Base-by-base conservation (phyloP, 2,113 vertebrate genomes). In the Hyaena hyaena region DNA sequence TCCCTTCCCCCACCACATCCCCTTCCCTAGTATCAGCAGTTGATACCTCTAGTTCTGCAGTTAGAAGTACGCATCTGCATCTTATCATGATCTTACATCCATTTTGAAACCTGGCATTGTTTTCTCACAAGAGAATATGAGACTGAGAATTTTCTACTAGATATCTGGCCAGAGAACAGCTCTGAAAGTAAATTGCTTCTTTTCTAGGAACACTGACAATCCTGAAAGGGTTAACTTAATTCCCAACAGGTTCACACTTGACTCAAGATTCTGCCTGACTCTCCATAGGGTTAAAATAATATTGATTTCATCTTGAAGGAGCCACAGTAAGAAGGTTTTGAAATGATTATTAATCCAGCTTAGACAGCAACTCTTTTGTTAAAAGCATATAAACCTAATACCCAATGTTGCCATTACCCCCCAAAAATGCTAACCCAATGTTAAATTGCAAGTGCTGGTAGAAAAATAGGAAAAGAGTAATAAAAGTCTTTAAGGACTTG, bases 401-500 rank as follows among this genome's bases (percentile, higher is more conserved):
- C 5, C 2, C 26, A 61, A 7, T 10, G 88, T 17, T 97, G 81
- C 71, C 71, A 88, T 82, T 48, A 81, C 65, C 19, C 14, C 4
- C 14, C 31, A 10, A 28, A 77, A 0, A 19, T 0, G 0, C 50
- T 95, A 97, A 92, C 65, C 82, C 74, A 43, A 53, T 4, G 4
- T 96, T 90, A 95, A 92, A 69, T 23, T 65, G 23, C 74, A 96
- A 98, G 0, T 8, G 43, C 0, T 58, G 35, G 81, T 55, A 80
- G 81, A 87, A 98, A 97, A 77, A 35, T 53, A 50, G 86, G 89
- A 87, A 61, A 96, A 91, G 83, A 98, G 58, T 88, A 98, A 90
- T 71, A 96, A 90, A 95, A n/a, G 23, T 85, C 82, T 95, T 96
- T 76, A 80, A 98, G 88, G 61, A 50, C 73, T 35, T 85, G 48